These are phyloP conservation scores for Cosmopolites sordidus DNA, from an alignment of 2,888 invertebrate genomes.

Conservation along the genomic window DNA sequence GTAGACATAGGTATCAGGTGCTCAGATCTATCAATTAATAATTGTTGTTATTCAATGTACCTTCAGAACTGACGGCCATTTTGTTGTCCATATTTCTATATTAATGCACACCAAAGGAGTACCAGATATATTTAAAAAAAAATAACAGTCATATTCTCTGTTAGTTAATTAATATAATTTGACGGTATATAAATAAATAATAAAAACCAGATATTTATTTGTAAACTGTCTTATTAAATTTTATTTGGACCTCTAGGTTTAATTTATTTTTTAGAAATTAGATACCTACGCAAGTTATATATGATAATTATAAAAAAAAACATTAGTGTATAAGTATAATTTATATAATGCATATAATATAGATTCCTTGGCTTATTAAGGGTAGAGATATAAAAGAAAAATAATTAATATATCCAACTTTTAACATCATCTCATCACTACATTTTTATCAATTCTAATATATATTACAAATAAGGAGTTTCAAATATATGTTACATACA, in stretches of 20 bases:
- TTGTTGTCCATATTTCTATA: constrained; percentile 26
- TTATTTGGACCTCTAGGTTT: not conserved
- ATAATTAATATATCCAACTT: not conserved
- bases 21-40: constrained; percentile 47
- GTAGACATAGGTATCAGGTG: constrained; percentile 45
- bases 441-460: too few species aligned
- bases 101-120: constrained; percentile 6
- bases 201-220: too few species aligned
- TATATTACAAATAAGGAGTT: too few species aligned
- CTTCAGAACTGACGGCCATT: constrained; percentile 42
- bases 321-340: not conserved
- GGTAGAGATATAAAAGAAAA: not conserved
- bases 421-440: too few species aligned
- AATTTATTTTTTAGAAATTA: not conserved
- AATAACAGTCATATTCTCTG: not conserved
- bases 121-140: not conserved
- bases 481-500: too few species aligned
- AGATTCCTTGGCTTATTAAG: not conserved
- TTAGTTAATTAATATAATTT: too few species aligned
- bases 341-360: not conserved
- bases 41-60: constrained; percentile 46
- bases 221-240: too few species aligned
- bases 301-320: not conserved
- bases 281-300: not conserved
- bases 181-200: too few species aligned